These are phyloP conservation scores for Drosophila incognita DNA, from an alignment of 2,888 invertebrate species.

Conservation along the genomic window DNA sequence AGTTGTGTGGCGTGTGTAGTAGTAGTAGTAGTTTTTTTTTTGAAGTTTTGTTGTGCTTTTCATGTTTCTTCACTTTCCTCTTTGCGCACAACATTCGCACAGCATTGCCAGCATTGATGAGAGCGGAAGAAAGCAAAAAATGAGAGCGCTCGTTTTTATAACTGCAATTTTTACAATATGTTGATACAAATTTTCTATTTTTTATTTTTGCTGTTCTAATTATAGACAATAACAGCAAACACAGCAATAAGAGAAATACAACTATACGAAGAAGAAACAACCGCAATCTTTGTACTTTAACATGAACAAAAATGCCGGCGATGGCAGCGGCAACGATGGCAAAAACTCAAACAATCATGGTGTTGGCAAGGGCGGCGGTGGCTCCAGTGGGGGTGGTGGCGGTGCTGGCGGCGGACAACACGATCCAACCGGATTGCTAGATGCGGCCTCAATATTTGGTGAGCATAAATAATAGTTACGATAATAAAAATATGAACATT, in stretches of 20 bases:
- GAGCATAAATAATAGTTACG: slow-evolving; percentile 45
- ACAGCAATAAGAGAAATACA: slow-evolving; percentile 18
- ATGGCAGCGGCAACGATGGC: slow-evolving; percentile 85
- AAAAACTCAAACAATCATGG: slow-evolving; percentile 84
- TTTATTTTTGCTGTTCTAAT: slow-evolving; percentile 2
- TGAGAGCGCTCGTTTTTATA: slow-evolving; percentile 12
- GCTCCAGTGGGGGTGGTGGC: slow-evolving; percentile 85
- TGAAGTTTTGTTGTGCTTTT: slow-evolving; percentile 75
- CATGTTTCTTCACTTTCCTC: slow-evolving; percentile 58
- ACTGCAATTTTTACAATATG: slow-evolving; percentile 2
- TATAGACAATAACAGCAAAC: slow-evolving; percentile 29
- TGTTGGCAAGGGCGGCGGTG: slow-evolving; percentile 75
- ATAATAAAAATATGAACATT: neutral
- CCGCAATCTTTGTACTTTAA: slow-evolving; percentile 59
- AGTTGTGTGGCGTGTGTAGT: slow-evolving; percentile 36
- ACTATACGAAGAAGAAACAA: slow-evolving; percentile 16
- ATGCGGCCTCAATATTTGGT: slow-evolving; percentile 92
- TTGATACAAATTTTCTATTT: neutral
- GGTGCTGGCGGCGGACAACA: slow-evolving; percentile 74
- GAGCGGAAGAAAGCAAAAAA: slow-evolving; percentile 26
- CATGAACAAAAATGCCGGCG: slow-evolving; percentile 94
- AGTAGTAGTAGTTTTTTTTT: slow-evolving; percentile 64
- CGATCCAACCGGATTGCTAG: slow-evolving; percentile 90
- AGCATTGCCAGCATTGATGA: slow-evolving; percentile 60
- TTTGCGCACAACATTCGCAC: slow-evolving; percentile 52